A percentile compares a stretch with the other conserved stretches of the same genome.
These are phyloP conservation scores for Hemiscyllium ocellatum DNA, from an alignment of 2,113 vertebrate genomes.

Conservation along the genomic window DNA sequence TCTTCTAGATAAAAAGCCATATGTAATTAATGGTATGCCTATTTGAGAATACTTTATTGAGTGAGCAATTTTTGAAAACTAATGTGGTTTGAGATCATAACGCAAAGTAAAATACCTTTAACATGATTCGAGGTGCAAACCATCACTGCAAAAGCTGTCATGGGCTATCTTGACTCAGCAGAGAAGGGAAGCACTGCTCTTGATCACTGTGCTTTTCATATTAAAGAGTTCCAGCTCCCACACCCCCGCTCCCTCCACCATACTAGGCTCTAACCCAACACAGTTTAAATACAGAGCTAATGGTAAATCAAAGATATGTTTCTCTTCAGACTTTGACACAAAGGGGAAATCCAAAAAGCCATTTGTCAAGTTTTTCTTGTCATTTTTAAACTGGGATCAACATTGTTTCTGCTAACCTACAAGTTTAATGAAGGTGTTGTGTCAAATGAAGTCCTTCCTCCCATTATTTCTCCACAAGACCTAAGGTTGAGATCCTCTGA, in stretches of 20 bases:
- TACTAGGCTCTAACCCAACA: too few relatives aligned
- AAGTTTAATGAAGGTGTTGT: conserved; percentile 25
- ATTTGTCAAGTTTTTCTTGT: background rate
- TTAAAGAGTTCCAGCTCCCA: background rate
- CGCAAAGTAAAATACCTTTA: background rate
- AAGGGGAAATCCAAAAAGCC: background rate
- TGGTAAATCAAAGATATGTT: conserved; percentile 22
- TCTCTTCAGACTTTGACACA: background rate
- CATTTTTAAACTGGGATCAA: background rate
- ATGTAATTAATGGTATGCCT: background rate
- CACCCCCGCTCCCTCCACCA: background rate
- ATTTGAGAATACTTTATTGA: background rate
- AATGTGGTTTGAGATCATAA: background rate
- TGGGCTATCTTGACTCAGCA: conserved; percentile 21
- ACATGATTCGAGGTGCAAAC: background rate
- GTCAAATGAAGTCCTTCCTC: conserved; percentile 9
- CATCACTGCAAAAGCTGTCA: conserved; percentile 32
- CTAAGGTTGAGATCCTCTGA: conserved; percentile 6
- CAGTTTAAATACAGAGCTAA: background rate
- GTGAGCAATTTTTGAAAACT: background rate
- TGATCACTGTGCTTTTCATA: background rate
- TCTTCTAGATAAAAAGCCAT: background rate
- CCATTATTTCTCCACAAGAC: background rate
- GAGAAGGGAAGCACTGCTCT: background rate
- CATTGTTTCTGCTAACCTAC: background rate